Conservation (phyloP, 2,113 vertebrate genomes). For the Gnathonemus longibarbis region DNA sequence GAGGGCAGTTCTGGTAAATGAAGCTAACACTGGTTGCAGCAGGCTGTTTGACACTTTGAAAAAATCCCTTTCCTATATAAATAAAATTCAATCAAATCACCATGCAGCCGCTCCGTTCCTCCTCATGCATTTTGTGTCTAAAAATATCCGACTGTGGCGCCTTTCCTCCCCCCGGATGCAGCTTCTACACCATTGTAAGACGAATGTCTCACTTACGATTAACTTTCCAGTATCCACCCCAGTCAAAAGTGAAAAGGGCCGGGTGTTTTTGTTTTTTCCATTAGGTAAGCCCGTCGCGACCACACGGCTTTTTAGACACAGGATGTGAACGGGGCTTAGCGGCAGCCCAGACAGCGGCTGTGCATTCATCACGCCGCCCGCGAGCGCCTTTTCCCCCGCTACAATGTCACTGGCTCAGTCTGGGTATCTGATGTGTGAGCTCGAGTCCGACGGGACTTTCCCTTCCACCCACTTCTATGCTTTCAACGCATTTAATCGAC, state of each 20-base stretch:
- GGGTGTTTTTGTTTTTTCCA: constrained; percentile 38
- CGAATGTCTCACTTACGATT: constrained; percentile 47
- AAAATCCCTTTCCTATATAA: background rate
- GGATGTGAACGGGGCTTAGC: constrained; percentile 49
- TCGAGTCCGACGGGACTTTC: background rate
- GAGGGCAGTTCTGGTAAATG: background rate
- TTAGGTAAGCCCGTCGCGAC: constrained; percentile 43
- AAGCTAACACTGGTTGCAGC: background rate
- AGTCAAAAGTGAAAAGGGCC: constrained; percentile 38
- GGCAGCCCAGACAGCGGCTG: constrained; percentile 39
- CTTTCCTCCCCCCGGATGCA: constrained; percentile 27
- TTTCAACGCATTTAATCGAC: background rate
- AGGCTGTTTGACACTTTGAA: constrained; percentile 35
- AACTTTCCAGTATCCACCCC: constrained; percentile 62
- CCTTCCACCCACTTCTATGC: background rate
- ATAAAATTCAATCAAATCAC: constrained; percentile 6
- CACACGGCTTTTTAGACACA: constrained; percentile 52
- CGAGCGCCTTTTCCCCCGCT: background rate
- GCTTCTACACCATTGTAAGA: constrained; percentile 42
- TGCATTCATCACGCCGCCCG: constrained; percentile 21
- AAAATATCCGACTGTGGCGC: constrained; percentile 43
- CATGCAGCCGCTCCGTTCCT: constrained; percentile 43
- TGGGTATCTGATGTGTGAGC: background rate
- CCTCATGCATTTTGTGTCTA: constrained; percentile 59
- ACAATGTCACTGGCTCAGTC: background rate